Evolutionary conservation across 2,888 invertebrate genomes (phyloP), one percentile per base, ranked within the genome.

Genomic region (Eristalis arbustorum): DNA sequence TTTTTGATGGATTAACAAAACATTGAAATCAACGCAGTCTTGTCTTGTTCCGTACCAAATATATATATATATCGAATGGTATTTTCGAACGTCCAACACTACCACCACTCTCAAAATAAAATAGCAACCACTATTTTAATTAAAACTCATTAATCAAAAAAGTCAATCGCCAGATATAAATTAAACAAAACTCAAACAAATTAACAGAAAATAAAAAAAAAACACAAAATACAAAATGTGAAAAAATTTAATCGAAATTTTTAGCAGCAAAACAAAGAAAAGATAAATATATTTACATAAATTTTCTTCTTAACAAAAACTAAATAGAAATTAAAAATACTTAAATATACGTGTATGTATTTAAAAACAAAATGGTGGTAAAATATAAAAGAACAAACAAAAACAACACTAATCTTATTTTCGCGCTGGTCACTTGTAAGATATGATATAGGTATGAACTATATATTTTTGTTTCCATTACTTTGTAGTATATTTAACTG

Each of bases 381-480:
- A 69, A 61, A 40, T 75, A 71, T 83, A 22, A 59, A 31, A 23
- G 14, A 63, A 64, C n/a, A 75, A n/a, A 31, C 34, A 23, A 31
- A 71, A 69, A 37, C 11, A 28, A 68, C 71, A 42, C 28, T 69
- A 31, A 68, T 84, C 81, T 69, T 66, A 77, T 81, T 85, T 81
- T 81, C 66, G 82, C 85, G 85, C 85, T 85, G 85, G 74, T 82
- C 85, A 85, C 85, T 81, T 85, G 85, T 85, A 85, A 85, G 85
- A 85, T 85, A 85, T 82, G 81, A 77, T 77, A 68, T 76, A 80
- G 49, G 49, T 81, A 79, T 68, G 75, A 49, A 75, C 8, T 71
- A 75, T 62, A 63, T 73, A 73, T 81, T 56, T 66, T 74, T 66
- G 61, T 80, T 71, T 84, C 63, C 79, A 22, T 64, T 83, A 69